phyloP scores from a whole-genome alignment of 2,113 vertebrate species.

The Petrocephalus microphthalmus region DNA sequence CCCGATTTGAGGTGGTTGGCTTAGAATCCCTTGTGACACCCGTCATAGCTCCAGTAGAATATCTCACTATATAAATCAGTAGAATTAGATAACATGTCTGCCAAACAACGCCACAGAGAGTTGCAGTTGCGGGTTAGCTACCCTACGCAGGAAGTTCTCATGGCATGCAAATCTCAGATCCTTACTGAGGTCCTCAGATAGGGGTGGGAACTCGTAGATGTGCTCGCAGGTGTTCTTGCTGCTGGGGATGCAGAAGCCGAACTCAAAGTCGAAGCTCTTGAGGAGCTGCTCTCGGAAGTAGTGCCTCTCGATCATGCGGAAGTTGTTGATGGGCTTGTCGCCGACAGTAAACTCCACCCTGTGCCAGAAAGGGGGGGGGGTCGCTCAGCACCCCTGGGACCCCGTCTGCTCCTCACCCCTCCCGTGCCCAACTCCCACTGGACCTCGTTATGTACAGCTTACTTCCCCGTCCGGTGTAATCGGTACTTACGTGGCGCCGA shows the following conservation, averaged over 20 bases:
- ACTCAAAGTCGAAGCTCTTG: conserved; percentile 97
- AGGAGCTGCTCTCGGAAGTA: conserved; percentile 89
- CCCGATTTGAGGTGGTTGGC: background rate
- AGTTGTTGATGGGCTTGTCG: conserved; percentile 88
- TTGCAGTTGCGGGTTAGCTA: background rate
- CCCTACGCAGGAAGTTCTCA: background rate
- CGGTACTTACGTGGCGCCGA: conserved; percentile 90
- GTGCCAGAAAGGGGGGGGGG: conserved; percentile 21
- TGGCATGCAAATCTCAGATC: background rate
- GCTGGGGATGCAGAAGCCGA: conserved; percentile 96
- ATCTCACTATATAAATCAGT: background rate
- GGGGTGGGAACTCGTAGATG: conserved; percentile 93
- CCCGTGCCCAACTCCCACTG: background rate
- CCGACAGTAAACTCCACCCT: conserved; percentile 96
- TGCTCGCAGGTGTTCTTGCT: conserved; percentile 97
- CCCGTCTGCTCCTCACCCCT: background rate
- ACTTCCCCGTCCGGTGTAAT: background rate
- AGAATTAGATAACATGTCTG: background rate
- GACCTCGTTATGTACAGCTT: background rate
- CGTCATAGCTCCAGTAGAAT: background rate
- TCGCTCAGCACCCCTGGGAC: background rate
- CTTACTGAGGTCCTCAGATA: conserved; percentile 91
- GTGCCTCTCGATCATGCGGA: conserved; percentile 96
- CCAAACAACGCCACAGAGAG: background rate
- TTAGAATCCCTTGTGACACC: background rate